These are phyloP conservation scores for Microplitis mediator DNA, from an alignment of 1,140 invertebrate genomes.

Conservation along the genomic window DNA sequence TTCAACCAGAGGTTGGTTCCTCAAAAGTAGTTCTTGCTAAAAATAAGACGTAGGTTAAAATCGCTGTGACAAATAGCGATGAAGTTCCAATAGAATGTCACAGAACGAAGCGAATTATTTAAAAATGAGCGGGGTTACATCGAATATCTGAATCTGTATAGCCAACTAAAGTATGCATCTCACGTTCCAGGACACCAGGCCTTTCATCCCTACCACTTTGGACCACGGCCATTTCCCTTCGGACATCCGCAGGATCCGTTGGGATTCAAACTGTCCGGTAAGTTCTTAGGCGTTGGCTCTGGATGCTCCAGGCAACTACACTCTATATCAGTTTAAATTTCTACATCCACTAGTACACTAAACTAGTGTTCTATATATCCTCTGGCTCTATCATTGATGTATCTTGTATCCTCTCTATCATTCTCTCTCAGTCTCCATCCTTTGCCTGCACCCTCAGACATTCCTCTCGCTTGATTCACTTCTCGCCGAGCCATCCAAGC, in stretches of 20 bases:
- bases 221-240: slow-evolving; percentile 77
- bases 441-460: neutral
- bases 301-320: neutral
- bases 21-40: too few relatives aligned
- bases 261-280: slow-evolving; percentile 85
- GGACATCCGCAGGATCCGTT: slow-evolving; percentile 79
- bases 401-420: too few relatives aligned
- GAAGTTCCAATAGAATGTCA: too few relatives aligned
- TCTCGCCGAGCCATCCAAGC: neutral
- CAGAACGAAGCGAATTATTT: too few relatives aligned
- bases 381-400: neutral
- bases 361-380: neutral
- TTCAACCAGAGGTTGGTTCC: too few relatives aligned
- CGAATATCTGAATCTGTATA: slow-evolving; percentile 22
- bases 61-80: too few relatives aligned
- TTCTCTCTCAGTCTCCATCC: too few relatives aligned
- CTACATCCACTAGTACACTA: neutral
- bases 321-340: slow-evolving; percentile 20
- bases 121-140: neutral
- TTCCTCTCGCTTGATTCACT: neutral
- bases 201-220: slow-evolving; percentile 87
- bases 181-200: slow-evolving; percentile 73
- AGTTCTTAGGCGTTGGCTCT: slow-evolving; percentile 36
- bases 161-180: slow-evolving; percentile 39
- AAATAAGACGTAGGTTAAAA: too few relatives aligned